These are phyloP conservation scores for Drosophila kanekoi DNA, from an alignment of 2,888 invertebrate genomes.

Conservation along the genomic window DNA sequence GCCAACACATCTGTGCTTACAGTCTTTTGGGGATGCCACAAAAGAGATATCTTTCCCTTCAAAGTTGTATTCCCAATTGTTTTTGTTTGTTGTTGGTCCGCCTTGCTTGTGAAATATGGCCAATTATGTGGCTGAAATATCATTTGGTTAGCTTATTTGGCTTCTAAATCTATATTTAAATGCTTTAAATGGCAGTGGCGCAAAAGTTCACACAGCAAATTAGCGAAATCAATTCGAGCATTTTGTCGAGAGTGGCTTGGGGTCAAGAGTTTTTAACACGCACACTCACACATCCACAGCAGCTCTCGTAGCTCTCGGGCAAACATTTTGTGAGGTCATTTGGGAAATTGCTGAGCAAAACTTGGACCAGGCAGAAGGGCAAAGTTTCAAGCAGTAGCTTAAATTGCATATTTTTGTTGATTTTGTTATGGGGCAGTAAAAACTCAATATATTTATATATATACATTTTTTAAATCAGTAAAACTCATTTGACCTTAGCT, in stretches of 20 bases:
- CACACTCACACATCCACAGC: slow-evolving; percentile 17
- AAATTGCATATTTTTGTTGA: slow-evolving; percentile 37
- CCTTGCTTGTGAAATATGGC: slow-evolving; percentile 9
- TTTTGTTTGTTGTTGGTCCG: slow-evolving; percentile 2
- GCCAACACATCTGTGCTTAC: slow-evolving; percentile 1
- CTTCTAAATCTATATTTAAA: slow-evolving; percentile 42
- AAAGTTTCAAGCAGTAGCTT: slow-evolving; percentile 53
- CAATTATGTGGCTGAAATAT: slow-evolving; percentile 35
- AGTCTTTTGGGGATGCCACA: slow-evolving; percentile 1
- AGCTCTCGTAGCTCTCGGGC: slow-evolving; percentile 6
- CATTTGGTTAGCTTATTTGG: slow-evolving; percentile 19
- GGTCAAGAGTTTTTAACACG: slow-evolving; percentile 38
- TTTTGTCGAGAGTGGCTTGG: slow-evolving; percentile 31
- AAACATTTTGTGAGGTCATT: slow-evolving; percentile 61
- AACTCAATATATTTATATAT: slow-evolving; percentile 2
- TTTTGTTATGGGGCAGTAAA: slow-evolving; percentile 12
- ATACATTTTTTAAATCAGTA: too few species aligned
- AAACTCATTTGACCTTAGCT: background rate
- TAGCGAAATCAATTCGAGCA: slow-evolving; percentile 68
- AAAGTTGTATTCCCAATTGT: slow-evolving; percentile 10
- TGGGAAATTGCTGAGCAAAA: slow-evolving; percentile 42
- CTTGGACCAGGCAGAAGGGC: slow-evolving; percentile 39
- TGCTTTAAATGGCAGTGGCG: slow-evolving; percentile 24
- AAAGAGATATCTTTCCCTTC: slow-evolving; percentile 15
- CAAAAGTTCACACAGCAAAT: slow-evolving; percentile 54